Percentiles rank a stretch among this genome's conserved stretches.
Evolutionary conservation across 2,113 vertebrate genomes (phyloP).

Genomic region (Chlamydotis undulata): DNA sequence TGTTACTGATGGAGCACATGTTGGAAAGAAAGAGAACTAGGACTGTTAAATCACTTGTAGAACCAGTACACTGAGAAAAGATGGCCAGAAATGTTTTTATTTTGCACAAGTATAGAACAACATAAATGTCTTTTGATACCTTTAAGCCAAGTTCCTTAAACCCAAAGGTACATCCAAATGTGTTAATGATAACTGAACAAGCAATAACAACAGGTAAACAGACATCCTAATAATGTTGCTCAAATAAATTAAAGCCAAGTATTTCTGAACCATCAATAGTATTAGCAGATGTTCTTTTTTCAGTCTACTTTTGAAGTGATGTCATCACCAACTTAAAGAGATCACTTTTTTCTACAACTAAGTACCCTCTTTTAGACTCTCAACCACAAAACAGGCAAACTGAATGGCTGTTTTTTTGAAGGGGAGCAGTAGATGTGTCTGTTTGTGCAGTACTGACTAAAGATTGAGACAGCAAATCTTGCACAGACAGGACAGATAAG

Average conservation of each 20-base stretch:
- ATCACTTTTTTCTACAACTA: not conserved
- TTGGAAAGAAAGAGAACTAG: not conserved
- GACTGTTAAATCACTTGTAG: not conserved
- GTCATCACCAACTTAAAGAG: not conserved
- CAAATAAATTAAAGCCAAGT: constrained; percentile 2
- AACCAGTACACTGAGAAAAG: constrained; percentile 1
- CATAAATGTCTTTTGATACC: not conserved
- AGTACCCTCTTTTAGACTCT: not conserved
- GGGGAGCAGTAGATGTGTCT: not conserved
- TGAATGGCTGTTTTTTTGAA: not conserved
- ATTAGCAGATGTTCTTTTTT: not conserved
- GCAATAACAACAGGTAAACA: not conserved
- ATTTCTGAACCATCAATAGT: not conserved
- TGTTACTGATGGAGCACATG: not conserved
- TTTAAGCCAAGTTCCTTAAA: not conserved
- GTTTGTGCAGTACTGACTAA: not conserved
- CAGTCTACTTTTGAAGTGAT: not conserved
- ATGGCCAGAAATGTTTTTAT: constrained; percentile 47
- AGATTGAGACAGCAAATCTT: not conserved
- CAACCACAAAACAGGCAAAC: not conserved
- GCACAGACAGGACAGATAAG: not conserved
- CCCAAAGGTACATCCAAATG: not conserved
- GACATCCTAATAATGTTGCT: not conserved
- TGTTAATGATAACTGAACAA: not conserved
- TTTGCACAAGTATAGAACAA: not conserved